Conservation (phyloP, 2,113 vertebrate genomes). For the Jacana jacana region DNA sequence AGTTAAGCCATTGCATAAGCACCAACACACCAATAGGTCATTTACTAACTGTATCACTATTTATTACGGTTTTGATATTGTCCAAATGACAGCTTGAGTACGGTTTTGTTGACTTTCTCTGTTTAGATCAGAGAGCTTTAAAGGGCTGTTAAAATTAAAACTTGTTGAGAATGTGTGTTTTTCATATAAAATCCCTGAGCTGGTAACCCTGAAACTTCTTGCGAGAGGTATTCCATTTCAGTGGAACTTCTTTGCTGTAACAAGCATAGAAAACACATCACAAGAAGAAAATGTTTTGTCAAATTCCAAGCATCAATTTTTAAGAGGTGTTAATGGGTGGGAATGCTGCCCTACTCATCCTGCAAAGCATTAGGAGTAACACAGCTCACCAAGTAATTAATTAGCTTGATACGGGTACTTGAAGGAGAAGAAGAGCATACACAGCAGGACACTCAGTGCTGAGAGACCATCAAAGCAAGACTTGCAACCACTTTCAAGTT, state of each 20-base stretch:
- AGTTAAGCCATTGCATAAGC: not conserved
- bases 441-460: not conserved
- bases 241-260: not conserved
- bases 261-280: not conserved
- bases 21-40: accelerated
- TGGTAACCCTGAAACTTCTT: not conserved
- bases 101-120: not conserved
- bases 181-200: not conserved
- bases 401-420: not conserved
- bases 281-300: not conserved
- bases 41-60: not conserved
- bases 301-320: not conserved
- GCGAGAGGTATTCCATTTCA: not conserved
- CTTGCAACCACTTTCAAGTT: not conserved
- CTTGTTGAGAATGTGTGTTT: not conserved
- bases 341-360: not conserved
- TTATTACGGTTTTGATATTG: not conserved
- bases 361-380: not conserved
- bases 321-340: not conserved
- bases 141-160: not conserved
- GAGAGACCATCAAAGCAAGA: not conserved
- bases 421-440: not conserved
- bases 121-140: not conserved
- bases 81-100: not conserved
- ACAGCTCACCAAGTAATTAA: not conserved